Evolutionary conservation across 2,888 invertebrate genomes (phyloP), one percentile per base, ranked within the genome.

Genomic region (Deilephila porcellus): DNA sequence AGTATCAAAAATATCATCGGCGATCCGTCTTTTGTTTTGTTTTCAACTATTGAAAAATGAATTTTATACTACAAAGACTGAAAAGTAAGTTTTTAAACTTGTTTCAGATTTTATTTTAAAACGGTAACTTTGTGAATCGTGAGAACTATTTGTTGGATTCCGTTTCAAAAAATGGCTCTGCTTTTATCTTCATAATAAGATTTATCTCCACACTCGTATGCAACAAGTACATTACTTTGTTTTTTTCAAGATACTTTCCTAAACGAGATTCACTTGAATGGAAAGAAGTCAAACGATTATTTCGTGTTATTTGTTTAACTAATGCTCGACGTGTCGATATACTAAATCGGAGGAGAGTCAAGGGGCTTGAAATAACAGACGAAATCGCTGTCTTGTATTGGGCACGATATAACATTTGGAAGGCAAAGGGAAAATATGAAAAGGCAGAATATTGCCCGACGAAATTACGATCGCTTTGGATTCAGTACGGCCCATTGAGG

Each of bases 391-490:
- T 86, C 87, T 88, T 91, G 91, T 92, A 91, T 92, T 90, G 90
- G 88, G 90, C 87, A 85, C 88, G 86, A 89, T 90, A 90, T 89
- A 90, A 92, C 90, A 91, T 91, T 93, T 88, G 88, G 88, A 83
- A 89, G 88, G 91, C 88, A 91, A 91, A 89, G 90, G 88, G 90
- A 91, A 93, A 93, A 93, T 93, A 93, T 94, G 93, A 91, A 92
- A 93, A 92, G 90, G 89, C 90, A 84, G 91, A 93, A 93, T 93
- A 93, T 94, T 91, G 91, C 92, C 91, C 90, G 91, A 90, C 93
- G 88, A 93, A 93, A 94, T 94, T 93, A 93, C 93, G 91, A 92
- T 93, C 92, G 90, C 90, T 93, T 93, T 93, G 89, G 93, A 93
- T 92, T 93, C 91, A 88, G 83, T 88, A 90, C 91, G 90, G 89